Evolutionary conservation across 2,113 vertebrate genomes (phyloP).

Genomic region (Synodontis membranacea): DNA sequence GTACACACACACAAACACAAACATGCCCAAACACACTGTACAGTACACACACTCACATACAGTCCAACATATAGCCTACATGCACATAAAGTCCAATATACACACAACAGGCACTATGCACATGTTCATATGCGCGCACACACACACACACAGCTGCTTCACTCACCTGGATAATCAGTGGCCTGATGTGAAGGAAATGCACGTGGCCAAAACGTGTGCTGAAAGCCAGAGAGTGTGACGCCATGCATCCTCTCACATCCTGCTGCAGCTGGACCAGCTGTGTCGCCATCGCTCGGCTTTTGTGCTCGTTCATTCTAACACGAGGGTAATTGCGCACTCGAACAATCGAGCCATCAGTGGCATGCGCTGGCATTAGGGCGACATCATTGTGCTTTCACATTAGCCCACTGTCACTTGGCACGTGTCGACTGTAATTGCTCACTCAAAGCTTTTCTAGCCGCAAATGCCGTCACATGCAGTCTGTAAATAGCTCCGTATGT

Average conservation of each 20-base stretch:
- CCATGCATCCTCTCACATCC: not conserved
- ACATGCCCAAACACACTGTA: not conserved
- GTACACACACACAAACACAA: not conserved
- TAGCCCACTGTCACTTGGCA: slow-evolving; percentile 45
- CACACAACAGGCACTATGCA: not conserved
- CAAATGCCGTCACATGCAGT: not conserved
- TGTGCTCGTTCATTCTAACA: not conserved
- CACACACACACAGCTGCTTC: slow-evolving; percentile 6
- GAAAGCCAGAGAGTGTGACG: not conserved
- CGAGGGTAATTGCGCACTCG: slow-evolving; percentile 34
- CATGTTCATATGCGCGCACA: not conserved
- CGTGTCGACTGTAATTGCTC: slow-evolving; percentile 23
- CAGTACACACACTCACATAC: not conserved
- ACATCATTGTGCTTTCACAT: slow-evolving; percentile 38
- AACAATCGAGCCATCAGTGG: slow-evolving; percentile 36
- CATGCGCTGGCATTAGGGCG: not conserved
- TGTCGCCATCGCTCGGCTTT: slow-evolving; percentile 15
- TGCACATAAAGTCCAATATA: not conserved
- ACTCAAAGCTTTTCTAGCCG: not conserved
- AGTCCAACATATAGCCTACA: not conserved
- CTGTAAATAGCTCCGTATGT: slow-evolving; percentile 5
- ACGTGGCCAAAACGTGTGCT: not conserved
- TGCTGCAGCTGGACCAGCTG: slow-evolving; percentile 37
- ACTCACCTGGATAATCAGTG: slow-evolving; percentile 26
- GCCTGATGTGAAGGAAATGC: not conserved